A percentile compares a stretch with the other conserved stretches of the same genome.
phyloP scores from a whole-genome alignment of 1,140 invertebrate species.

The Drosophila sechellia region DNA sequence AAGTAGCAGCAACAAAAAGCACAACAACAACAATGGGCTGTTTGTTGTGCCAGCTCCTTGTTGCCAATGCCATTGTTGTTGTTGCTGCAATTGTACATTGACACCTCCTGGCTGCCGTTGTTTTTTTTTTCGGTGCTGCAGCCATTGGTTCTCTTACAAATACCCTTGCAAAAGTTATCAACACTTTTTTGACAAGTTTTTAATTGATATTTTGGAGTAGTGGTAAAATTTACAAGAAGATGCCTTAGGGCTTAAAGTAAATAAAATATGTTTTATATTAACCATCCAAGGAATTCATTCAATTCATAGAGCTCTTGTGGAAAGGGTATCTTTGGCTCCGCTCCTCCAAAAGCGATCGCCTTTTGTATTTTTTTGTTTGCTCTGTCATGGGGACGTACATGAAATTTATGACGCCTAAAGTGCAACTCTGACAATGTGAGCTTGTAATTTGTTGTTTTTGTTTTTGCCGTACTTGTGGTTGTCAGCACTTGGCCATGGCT shows the following conservation, averaged over 20 bases:
- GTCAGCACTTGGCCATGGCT: constrained; percentile 79
- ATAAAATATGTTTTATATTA: too few relatives aligned
- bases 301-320: too few relatives aligned
- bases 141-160: constrained; percentile 25
- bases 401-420: constrained; percentile 82
- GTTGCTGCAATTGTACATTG: constrained; percentile 77
- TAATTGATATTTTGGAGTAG: not conserved
- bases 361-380: constrained; percentile 29
- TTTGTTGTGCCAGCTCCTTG: constrained; percentile 62
- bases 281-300: too few relatives aligned
- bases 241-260: too few relatives aligned
- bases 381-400: constrained; percentile 61
- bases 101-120: constrained; percentile 61
- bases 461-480: constrained; percentile 47
- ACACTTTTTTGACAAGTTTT: not conserved
- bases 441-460: constrained; percentile 78
- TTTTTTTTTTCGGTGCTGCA: constrained; percentile 24
- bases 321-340: constrained; percentile 5
- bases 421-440: constrained; percentile 81
- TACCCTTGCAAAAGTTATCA: constrained; percentile 1
- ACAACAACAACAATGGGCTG: constrained; percentile 73
- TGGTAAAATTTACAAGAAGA: too few relatives aligned
- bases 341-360: not conserved
- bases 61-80: constrained; percentile 36
- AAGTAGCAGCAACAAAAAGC: constrained; percentile 43